These are phyloP conservation scores for Epinephelus malabaricus DNA, from an alignment of 2,797 vertebrate species.

Conservation along the genomic window DNA sequence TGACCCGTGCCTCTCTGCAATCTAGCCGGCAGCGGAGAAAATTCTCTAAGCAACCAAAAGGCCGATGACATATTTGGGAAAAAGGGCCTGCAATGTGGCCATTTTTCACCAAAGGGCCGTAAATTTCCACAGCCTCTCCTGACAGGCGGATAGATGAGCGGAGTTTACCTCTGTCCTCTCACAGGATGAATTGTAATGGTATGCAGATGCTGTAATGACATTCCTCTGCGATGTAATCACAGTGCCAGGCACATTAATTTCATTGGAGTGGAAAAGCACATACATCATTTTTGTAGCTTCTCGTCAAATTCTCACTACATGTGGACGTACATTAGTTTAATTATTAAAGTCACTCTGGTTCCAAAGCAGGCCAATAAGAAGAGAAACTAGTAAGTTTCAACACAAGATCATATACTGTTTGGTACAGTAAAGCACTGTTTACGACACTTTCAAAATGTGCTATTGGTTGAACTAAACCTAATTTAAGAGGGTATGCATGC, in stretches of 20 bases:
- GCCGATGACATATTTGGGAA: slow-evolving; percentile 37
- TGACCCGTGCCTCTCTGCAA: slow-evolving; percentile 32
- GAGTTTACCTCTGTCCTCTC: slow-evolving; percentile 71
- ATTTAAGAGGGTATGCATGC: neutral
- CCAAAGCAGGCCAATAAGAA: slow-evolving; percentile 35
- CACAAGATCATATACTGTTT: neutral
- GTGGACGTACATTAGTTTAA: slow-evolving; percentile 61
- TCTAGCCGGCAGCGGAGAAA: slow-evolving; percentile 11
- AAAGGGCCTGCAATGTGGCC: slow-evolving; percentile 25
- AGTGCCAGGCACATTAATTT: slow-evolving; percentile 64
- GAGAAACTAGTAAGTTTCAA: slow-evolving; percentile 3
- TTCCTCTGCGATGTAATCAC: slow-evolving; percentile 70
- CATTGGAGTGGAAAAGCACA: slow-evolving; percentile 67
- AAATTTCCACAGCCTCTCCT: slow-evolving; percentile 40
- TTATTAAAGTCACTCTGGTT: slow-evolving; percentile 54
- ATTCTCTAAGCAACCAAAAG: slow-evolving; percentile 40
- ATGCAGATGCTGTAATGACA: slow-evolving; percentile 78
- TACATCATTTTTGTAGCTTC: slow-evolving; percentile 75
- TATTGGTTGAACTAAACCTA: neutral
- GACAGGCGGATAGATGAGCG: slow-evolving; percentile 70
- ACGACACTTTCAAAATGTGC: slow-evolving; percentile 2
- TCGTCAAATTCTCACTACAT: slow-evolving; percentile 52
- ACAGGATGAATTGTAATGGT: slow-evolving; percentile 67
- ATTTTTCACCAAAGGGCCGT: slow-evolving; percentile 44
- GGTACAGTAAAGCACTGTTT: neutral